Evolutionary conservation across 1,140 invertebrate genomes (phyloP).

Genomic region (Zaprionus ornatus): DNA sequence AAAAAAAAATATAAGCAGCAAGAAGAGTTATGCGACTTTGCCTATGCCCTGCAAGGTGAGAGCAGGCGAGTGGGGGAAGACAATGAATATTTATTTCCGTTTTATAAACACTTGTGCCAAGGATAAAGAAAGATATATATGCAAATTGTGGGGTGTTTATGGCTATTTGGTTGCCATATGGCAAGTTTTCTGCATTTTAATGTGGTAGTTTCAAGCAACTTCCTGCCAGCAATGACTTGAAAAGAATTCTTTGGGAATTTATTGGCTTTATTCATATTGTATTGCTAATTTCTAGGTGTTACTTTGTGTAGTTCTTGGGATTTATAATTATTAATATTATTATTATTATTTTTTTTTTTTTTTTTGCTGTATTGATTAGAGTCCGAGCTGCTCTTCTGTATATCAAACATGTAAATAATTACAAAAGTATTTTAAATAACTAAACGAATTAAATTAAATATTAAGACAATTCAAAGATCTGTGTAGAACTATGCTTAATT

Average conservation of each 20-base stretch:
- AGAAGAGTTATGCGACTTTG: conserved; percentile 15
- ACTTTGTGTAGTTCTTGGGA: background rate
- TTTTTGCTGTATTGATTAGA: too few species aligned
- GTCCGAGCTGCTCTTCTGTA: too few species aligned
- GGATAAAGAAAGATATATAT: background rate
- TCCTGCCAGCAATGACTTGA: background rate
- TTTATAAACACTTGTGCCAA: background rate
- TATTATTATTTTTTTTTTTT: too few species aligned
- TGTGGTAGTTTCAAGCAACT: background rate
- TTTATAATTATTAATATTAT: background rate
- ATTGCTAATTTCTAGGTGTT: background rate
- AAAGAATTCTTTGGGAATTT: background rate
- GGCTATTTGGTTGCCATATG: background rate
- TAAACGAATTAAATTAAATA: too few species aligned
- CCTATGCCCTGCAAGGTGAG: conserved; percentile 1
- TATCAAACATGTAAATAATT: too few species aligned
- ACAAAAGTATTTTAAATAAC: too few species aligned
- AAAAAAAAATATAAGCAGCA: background rate
- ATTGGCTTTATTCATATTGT: background rate
- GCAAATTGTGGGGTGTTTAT: background rate
- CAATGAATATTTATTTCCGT: conserved; percentile 4
- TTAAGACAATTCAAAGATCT: too few species aligned
- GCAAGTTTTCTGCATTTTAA: background rate
- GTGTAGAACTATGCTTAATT: background rate
- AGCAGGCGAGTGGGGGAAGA: background rate